Evolutionary conservation across 2,797 vertebrate species (phyloP).

Genomic region (Ispidina picta): DNA sequence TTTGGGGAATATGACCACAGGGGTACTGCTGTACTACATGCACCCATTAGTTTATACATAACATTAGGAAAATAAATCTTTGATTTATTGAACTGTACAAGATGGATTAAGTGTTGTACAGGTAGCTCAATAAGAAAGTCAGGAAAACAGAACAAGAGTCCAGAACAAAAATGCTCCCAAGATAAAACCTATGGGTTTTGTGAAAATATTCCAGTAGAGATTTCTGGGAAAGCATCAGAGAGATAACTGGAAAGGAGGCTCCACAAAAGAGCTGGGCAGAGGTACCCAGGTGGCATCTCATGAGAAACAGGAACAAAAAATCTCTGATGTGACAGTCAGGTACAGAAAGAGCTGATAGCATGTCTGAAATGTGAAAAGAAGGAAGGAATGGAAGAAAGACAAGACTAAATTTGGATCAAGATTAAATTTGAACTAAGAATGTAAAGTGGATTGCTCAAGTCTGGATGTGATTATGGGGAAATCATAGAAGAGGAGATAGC

Average conservation of each 20-base stretch:
- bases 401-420: background rate
- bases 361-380: background rate
- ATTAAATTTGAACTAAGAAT: background rate
- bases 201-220: background rate
- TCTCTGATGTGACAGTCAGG: background rate
- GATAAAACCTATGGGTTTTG: background rate
- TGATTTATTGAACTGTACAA: background rate
- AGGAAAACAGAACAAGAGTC: background rate
- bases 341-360: background rate
- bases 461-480: background rate
- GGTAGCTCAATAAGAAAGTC: background rate
- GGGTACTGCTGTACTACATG: background rate
- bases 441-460: background rate
- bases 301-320: background rate
- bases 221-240: background rate
- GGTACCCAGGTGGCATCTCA: background rate
- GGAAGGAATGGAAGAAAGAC: background rate
- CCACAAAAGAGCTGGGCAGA: background rate
- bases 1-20: background rate
- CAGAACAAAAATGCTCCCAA: background rate
- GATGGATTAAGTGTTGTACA: background rate
- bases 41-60: background rate
- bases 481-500: background rate
- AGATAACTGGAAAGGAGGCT: background rate
- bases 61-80: background rate